Evolutionary conservation across 1,140 invertebrate species (phyloP).

Genomic region (Drosophila prosaltans): DNA sequence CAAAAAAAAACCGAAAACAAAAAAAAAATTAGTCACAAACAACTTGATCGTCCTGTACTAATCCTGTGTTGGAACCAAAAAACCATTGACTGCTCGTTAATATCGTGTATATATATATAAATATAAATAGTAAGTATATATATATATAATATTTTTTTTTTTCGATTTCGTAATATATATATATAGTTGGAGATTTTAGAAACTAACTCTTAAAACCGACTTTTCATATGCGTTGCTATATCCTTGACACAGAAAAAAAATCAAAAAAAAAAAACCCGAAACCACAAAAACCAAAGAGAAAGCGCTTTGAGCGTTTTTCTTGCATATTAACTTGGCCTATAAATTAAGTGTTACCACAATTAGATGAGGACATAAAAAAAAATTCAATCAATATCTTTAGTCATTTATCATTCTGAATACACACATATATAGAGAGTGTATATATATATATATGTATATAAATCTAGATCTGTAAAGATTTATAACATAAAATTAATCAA

Average conservation of each 20-base stretch:
- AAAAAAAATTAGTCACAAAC: slow-evolving; percentile 39
- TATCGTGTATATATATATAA: slow-evolving; percentile 61
- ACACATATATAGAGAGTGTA: slow-evolving; percentile 33
- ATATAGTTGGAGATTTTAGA: slow-evolving; percentile 46
- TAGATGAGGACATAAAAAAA: slow-evolving; percentile 58
- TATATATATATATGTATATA: slow-evolving; percentile 39
- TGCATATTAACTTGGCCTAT: slow-evolving; percentile 59
- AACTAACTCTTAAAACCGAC: slow-evolving; percentile 74
- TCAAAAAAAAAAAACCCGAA: slow-evolving; percentile 10
- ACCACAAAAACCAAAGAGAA: slow-evolving; percentile 32
- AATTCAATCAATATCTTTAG: slow-evolving; percentile 38
- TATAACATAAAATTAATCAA: slow-evolving; percentile 77
- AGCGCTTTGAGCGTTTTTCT: slow-evolving; percentile 75
- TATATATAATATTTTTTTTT: slow-evolving; percentile 46
- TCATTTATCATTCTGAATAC: slow-evolving; percentile 34
- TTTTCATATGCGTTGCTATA: slow-evolving; percentile 76
- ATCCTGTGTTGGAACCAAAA: slow-evolving; percentile 67
- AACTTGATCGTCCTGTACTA: slow-evolving; percentile 26
- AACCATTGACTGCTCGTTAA: slow-evolving; percentile 76
- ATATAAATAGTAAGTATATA: slow-evolving; percentile 72
- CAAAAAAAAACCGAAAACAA: not conserved
- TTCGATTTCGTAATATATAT: slow-evolving; percentile 41
- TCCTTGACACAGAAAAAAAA: slow-evolving; percentile 52
- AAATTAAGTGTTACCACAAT: slow-evolving; percentile 25
- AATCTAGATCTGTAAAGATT: slow-evolving; percentile 26